Evolutionary conservation across 2,113 vertebrate genomes (phyloP).

Genomic region (Zosterops lateralis): DNA sequence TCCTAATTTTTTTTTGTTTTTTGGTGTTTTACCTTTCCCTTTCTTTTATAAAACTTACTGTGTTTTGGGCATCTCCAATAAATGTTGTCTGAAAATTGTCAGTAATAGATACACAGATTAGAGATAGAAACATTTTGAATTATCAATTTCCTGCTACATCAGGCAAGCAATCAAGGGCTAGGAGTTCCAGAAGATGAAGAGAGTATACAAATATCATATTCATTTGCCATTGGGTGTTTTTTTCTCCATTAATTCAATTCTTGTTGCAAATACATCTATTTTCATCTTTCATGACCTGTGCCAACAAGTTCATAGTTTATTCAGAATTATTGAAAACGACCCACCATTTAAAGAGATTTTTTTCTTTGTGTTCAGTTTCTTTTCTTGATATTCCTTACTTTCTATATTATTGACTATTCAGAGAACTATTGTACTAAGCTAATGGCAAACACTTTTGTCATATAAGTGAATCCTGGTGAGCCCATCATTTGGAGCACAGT

Average conservation of each 20-base stretch:
- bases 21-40: background rate
- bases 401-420: background rate
- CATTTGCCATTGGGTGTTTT: accelerated
- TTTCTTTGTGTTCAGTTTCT: background rate
- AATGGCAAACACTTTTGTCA: accelerated
- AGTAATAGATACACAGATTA: background rate
- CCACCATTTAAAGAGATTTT: background rate
- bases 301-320: background rate
- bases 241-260: background rate
- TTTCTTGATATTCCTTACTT: background rate
- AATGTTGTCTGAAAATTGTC: background rate
- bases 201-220: background rate
- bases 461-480: background rate
- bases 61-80: background rate
- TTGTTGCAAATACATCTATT: background rate
- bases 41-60: background rate
- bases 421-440: background rate
- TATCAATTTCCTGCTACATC: background rate
- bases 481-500: background rate
- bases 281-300: background rate
- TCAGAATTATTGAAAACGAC: background rate
- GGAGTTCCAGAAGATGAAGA: background rate
- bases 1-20: accelerated
- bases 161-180: background rate
- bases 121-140: background rate